Conservation (phyloP, 2,113 vertebrate species). For the Marcusenius ussheri region DNA sequence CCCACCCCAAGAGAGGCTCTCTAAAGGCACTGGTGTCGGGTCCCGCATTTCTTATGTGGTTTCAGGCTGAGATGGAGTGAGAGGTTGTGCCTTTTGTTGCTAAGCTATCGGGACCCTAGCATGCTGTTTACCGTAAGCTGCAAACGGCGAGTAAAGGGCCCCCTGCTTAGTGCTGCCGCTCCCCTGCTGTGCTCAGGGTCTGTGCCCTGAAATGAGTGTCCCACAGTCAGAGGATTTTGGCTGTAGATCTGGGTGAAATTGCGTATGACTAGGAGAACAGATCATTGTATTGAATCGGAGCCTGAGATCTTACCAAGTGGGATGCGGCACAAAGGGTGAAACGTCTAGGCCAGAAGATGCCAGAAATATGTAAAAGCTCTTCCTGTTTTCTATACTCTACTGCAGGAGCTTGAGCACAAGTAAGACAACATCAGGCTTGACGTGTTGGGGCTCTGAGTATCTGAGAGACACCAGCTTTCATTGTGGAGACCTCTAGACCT, state of each 20-base stretch:
- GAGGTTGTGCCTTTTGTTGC: neutral
- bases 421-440: neutral
- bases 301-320: neutral
- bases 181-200: neutral
- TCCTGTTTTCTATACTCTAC: neutral
- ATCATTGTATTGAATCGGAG: neutral
- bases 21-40: neutral
- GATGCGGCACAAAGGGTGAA: neutral
- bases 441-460: neutral
- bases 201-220: neutral
- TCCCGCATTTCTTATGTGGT: neutral
- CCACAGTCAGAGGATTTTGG: neutral
- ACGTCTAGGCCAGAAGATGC: neutral
- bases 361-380: neutral
- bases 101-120: neutral
- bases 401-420: neutral
- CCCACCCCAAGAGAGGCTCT: neutral
- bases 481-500: neutral
- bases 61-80: neutral
- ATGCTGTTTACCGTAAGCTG: neutral
- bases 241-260: neutral
- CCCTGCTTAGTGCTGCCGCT: neutral
- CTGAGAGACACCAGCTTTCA: neutral
- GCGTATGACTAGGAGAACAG: neutral
- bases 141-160: neutral